Base-by-base conservation (phyloP, 2,888 invertebrate species). In the Leptarthrus brevirostris region DNA sequence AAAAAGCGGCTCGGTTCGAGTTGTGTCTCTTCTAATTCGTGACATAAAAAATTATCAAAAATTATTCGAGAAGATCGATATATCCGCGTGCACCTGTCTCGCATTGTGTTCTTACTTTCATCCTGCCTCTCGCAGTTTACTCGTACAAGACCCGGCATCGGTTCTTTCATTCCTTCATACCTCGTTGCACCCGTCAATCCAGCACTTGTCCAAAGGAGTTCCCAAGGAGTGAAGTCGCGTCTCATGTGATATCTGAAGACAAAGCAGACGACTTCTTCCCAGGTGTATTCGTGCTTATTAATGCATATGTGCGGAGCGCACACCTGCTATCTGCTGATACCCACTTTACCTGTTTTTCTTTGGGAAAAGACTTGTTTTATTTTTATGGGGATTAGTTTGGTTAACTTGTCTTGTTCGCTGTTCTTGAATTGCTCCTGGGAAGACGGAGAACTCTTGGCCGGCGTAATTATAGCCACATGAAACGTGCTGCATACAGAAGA, bases 311-410 rank as follows among this genome's bases (percentile, higher is more conserved):
- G 52, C 8, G 20, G 44, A 24, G 18, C 20, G 52, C 14, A 26
- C 69, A 69, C 69, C 69, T 69, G 69, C 69, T 52, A 34, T 52
- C 64, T 64, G 64, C 5, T 72, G 64, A 72, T 74, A 72, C 74
- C 72, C 72, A 74, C 72, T 47, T 26, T 72, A 49, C 72, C 66
- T 12, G 40, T 40, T 49, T 34, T 54, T 72, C 54, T 52, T 22
- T 53, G 56, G 70, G 44, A 44, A 52, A 54, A 54, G 40, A 36
- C 71, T 44, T 56, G 34, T 54, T 69, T 47, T 44, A 61, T 53
- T 40, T 40, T 12, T 40, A 12, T 40, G 8, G n/a, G 40, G n/a
- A 12, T 40, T 12, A 40, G 40, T 12, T 12, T 3, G n/a, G 40
- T 6, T 12, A n/a, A 12, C 40, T 40, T 40, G 12, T 30, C 8